Conservation (phyloP, 2,888 invertebrate species). For the Syrista parreyssii region DNA sequence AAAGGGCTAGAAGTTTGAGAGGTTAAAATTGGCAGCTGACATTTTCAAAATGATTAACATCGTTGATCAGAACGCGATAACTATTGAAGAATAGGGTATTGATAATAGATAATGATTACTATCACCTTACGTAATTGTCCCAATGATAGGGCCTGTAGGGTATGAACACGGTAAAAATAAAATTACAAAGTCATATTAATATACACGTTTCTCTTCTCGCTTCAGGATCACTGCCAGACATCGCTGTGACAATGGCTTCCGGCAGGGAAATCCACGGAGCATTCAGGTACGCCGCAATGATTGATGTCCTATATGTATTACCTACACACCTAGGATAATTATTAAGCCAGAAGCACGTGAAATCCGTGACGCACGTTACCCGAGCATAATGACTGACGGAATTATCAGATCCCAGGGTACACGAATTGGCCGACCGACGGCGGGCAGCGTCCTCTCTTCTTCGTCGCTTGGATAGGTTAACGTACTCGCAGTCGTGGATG, state of each 20-base stretch:
- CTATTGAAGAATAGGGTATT: neutral
- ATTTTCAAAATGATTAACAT: neutral
- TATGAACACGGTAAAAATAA: neutral
- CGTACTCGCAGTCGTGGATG: neutral
- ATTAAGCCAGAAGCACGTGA: neutral
- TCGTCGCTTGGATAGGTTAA: neutral
- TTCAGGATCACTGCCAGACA: constrained; percentile 53
- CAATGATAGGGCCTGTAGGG: neutral
- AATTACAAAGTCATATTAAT: neutral
- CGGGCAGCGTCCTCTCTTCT: neutral
- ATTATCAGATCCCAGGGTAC: neutral
- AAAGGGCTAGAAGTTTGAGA: neutral
- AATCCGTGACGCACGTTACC: neutral
- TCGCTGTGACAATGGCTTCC: constrained; percentile 56
- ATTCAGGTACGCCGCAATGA: constrained; percentile 42
- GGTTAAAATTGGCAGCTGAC: neutral
- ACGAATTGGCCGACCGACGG: neutral
- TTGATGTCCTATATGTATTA: neutral
- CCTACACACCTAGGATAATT: neutral
- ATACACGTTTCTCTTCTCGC: constrained; percentile 7
- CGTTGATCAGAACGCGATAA: neutral
- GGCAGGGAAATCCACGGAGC: constrained; percentile 54
- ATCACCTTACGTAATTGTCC: neutral
- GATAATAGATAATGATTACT: neutral
- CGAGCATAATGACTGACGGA: neutral